Evolutionary conservation across 2,113 vertebrate genomes (phyloP), one percentile per base, ranked within the genome.

Genomic region (Hydrochoerus hydrochaeris): DNA sequence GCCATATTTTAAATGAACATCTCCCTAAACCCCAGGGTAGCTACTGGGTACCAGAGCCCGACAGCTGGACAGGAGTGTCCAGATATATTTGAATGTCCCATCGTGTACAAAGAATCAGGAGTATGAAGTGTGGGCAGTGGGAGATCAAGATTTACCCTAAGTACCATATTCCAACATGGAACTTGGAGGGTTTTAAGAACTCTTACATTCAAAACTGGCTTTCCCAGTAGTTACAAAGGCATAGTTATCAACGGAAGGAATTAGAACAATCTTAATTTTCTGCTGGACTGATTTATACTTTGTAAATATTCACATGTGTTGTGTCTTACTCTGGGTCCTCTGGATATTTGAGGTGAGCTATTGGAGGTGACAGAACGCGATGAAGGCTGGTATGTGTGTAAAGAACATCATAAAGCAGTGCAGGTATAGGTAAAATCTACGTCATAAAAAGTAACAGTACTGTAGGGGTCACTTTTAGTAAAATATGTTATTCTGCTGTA

Each of bases 261-360:
- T 62, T 28, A 90, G 28, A 52, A 84, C 1, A 13, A 35, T 19
- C 52, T 84, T 92, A 60, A 85, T 52, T 95, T 87, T 95, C 88
- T 85, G 54, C 71, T 84, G 89, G 26, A 87, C 16, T 2, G 13
- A 71, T 82, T 92, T 30, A 73, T 75, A 92, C 92, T 11, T 67
- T 77, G 2, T 65, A 82, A 90, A 82, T 73, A 94, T 69, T 95
- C 92, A 46, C 92, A 69, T 41, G 87, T 41, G n/a, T 46, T 46
- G 24, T 69, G 32, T 63, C n/a, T 94, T 94, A 20, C 8, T 96
- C 71, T 92, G 32, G 7, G 3, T 52, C 38, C 62, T 82, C 0
- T 2, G 57, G 30, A 82, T 85, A 19, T 62, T 82, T 86, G 44
- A 12, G 30, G 26, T 69, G 16, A 12, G 52, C 5, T 58, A 2